phyloP scores from a whole-genome alignment of 1,140 invertebrate genomes.

The Monochamus saltuarius region DNA sequence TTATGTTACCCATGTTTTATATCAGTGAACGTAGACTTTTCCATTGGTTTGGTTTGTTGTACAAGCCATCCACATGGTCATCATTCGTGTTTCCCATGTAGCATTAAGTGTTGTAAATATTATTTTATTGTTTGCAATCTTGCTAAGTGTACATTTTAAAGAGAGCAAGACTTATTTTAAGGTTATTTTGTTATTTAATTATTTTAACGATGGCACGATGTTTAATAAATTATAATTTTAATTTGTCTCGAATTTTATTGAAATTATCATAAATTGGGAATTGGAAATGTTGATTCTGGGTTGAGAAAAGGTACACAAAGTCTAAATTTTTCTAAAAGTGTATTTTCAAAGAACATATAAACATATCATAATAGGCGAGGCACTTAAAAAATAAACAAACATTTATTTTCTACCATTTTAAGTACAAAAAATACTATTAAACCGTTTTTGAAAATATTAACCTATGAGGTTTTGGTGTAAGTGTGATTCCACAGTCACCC shows the following conservation, averaged over 20 bases:
- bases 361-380: not conserved
- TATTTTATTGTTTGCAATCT: slow-evolving; percentile 26
- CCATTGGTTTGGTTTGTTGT: slow-evolving; percentile 3
- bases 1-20: slow-evolving; percentile 10
- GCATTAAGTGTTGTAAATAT: slow-evolving; percentile 22
- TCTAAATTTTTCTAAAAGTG: not conserved
- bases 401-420: too few species aligned
- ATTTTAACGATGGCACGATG: slow-evolving; percentile 18
- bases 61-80: not conserved
- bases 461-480: slow-evolving; percentile 63
- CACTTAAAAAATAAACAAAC: too few species aligned
- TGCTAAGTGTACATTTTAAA: slow-evolving; percentile 31
- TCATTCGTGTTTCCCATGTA: slow-evolving; percentile 11
- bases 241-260: not conserved
- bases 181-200: slow-evolving; percentile 39
- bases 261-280: not conserved
- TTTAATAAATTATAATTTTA: slow-evolving; percentile 14
- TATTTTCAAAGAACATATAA: not conserved
- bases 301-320: not conserved
- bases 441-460: slow-evolving; percentile 51
- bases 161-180: slow-evolving; percentile 40
- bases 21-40: slow-evolving; percentile 5
- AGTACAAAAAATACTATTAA: too few species aligned
- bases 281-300: not conserved
- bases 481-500: slow-evolving; percentile 71